phyloP scores from a whole-genome alignment of 2,113 vertebrate genomes.

The Notarius lentiginosus region DNA sequence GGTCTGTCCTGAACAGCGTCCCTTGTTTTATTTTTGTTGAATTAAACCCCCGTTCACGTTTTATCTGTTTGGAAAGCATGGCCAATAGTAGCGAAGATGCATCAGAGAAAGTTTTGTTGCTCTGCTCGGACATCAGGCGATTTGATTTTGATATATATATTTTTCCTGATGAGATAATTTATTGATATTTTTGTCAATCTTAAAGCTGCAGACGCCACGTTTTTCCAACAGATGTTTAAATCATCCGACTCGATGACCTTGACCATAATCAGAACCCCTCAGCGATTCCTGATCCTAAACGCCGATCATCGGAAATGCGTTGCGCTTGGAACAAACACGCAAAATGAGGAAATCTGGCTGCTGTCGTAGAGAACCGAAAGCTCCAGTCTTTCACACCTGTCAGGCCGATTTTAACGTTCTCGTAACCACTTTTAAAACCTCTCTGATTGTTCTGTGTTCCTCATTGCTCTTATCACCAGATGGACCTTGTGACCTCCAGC shows the following conservation, averaged over 20 bases:
- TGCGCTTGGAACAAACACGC: not conserved
- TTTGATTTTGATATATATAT: no score
- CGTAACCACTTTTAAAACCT: not conserved
- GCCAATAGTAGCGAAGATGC: not conserved
- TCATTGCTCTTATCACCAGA: not conserved
- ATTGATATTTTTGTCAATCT: not conserved
- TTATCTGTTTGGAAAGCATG: not conserved
- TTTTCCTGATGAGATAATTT: no score
- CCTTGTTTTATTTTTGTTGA: not conserved
- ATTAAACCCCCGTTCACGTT: no score
- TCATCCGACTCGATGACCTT: not conserved
- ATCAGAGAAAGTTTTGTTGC: not conserved
- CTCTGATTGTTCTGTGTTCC: not conserved
- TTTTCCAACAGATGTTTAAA: not conserved
- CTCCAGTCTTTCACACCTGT: not conserved
- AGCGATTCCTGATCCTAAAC: not conserved
- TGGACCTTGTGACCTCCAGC: conserved; percentile 21
- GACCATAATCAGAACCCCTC: not conserved
- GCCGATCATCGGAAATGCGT: no score
- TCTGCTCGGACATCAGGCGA: not conserved
- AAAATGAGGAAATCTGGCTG: not conserved
- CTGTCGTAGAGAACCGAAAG: not conserved
- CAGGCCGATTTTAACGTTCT: not conserved
- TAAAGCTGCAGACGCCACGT: not conserved
- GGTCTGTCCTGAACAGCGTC: no score